Evolutionary conservation across 2,797 vertebrate species (phyloP), one percentile per base, ranked within the genome.

Genomic region (Hippopotamyrus pictus): DNA sequence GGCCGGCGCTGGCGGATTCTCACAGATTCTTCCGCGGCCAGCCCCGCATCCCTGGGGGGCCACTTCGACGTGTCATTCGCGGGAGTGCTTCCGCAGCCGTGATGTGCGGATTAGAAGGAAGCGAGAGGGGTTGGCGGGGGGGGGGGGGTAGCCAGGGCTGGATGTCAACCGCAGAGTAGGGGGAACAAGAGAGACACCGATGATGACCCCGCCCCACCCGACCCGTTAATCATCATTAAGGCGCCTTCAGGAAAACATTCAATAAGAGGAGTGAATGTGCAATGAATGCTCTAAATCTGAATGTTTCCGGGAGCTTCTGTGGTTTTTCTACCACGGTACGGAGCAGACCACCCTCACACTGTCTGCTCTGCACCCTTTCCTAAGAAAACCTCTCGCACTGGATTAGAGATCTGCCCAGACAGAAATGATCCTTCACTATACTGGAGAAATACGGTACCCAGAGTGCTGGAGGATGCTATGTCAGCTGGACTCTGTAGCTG

Each of bases 361-460:
- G 83, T 85, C 88, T 57, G 51, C 33, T 76, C 14, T 2, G 14
- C 29, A 1, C 69, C 17, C 8, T 22, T n/a, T 17, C 54, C 14
- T 46, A 19, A 17, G 1, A 17, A 65, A 59, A 22, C 9, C 89
- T 88, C 14, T 62, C 90, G 94, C 96, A 95, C 94, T 95, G 93
- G 93, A 95, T 95, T 93, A 90, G 90, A 94, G 92, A 93, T 93
- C 91, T 93, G 94, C 93, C 91, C 91, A 94, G 94, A 96, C 95
- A 95, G 94, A 94, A 95, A 96, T 95, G 94, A 92, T 93, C 94
- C 92, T 92, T 94, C 92, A 93, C 92, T 92, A 93, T 95, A 95
- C 94, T 94, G 94, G 91, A 93, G 94, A 95, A 92, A 95, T 87
- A 91, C 94, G 94, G 95, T 93, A 65, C 92, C 93, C 90, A 92